A percentile compares a stretch with the other conserved stretches of the same genome.
These are phyloP conservation scores for Cheirogaleus major DNA, from an alignment of 2,797 vertebrate genomes.

Conservation along the genomic window DNA sequence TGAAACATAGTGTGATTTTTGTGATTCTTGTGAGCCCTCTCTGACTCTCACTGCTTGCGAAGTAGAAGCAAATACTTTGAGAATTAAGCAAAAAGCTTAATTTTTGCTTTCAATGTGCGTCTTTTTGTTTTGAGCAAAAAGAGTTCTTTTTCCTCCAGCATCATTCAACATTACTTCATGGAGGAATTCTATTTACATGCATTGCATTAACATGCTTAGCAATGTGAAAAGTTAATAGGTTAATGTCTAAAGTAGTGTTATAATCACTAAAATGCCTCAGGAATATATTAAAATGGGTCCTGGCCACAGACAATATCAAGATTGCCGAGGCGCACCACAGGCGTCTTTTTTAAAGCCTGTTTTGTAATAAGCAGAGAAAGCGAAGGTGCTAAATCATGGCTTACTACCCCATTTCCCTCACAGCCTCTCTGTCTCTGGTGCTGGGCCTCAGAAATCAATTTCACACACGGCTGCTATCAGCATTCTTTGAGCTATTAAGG, in stretches of 20 bases:
- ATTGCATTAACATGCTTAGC: background rate
- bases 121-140: constrained; percentile 26
- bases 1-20: background rate
- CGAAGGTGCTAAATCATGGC: constrained; percentile 69
- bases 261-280: constrained; percentile 37
- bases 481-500: constrained; percentile 65
- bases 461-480: constrained; percentile 74
- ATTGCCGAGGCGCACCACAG: constrained; percentile 42
- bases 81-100: background rate
- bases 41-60: background rate
- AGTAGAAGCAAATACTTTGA: constrained; percentile 10
- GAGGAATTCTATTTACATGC: constrained; percentile 30
- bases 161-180: constrained; percentile 43
- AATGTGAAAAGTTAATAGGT: background rate
- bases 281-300: constrained; percentile 61
- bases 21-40: background rate
- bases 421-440: constrained; percentile 34
- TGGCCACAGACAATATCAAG: constrained; percentile 52
- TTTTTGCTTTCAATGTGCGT: background rate
- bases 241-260: background rate
- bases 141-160: background rate
- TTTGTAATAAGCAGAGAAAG: constrained; percentile 71
- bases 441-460: constrained; percentile 73
- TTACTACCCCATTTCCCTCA: constrained; percentile 58
- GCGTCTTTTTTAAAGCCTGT: constrained; percentile 68